These are phyloP conservation scores for Ellobius talpinus DNA, from an alignment of 2,113 vertebrate genomes.

Conservation along the genomic window DNA sequence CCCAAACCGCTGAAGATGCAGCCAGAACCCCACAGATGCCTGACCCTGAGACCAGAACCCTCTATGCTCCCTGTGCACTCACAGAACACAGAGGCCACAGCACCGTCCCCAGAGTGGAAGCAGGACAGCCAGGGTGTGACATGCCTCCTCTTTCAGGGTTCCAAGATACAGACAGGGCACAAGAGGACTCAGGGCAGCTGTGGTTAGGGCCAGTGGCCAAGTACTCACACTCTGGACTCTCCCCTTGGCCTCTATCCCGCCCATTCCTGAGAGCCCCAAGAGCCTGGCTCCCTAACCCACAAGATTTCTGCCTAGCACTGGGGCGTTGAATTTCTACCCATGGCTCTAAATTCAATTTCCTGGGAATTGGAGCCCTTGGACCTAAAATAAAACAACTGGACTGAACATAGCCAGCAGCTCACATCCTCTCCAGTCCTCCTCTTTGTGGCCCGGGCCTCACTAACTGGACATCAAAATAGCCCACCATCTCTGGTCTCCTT, in stretches of 20 bases:
- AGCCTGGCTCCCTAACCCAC: conserved; percentile 62
- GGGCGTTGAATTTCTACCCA: conserved; percentile 64
- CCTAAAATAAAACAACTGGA: neutral
- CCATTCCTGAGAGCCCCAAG: neutral
- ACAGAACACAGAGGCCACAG: conserved; percentile 20
- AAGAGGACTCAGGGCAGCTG: neutral
- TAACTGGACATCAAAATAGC: neutral
- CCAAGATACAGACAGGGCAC: neutral
- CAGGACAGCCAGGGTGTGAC: neutral
- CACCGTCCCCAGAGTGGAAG: neutral
- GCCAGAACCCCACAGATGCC: conserved; percentile 82
- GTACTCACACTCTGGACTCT: conserved; percentile 30
- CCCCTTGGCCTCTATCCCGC: neutral
- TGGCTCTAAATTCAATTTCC: conserved; percentile 76
- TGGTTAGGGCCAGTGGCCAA: conserved; percentile 20
- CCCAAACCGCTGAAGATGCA: conserved; percentile 79
- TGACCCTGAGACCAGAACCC: conserved; percentile 62
- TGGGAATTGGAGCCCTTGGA: conserved; percentile 20
- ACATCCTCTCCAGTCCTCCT: neutral
- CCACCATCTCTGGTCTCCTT: neutral
- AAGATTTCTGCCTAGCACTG: conserved; percentile 64
- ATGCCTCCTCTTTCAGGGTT: neutral
- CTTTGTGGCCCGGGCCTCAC: neutral
- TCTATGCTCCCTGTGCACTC: neutral
- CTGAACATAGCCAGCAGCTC: neutral